Percentiles rank a stretch among this genome's conserved stretches.
Conservation (phyloP, 2,113 vertebrate species). For the Lagopus leucura region DNA sequence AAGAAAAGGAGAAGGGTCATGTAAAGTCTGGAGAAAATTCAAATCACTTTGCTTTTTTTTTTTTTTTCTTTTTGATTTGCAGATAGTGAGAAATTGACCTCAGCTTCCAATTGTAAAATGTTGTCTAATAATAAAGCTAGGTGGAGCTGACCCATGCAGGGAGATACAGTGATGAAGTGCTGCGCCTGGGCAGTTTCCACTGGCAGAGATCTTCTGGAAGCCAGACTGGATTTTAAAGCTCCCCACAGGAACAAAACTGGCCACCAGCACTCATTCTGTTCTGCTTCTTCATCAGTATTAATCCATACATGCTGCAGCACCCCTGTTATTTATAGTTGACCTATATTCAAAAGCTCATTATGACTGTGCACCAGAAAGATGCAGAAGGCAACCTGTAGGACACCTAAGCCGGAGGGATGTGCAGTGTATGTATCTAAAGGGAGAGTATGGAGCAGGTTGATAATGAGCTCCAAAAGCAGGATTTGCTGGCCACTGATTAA, state of each 20-base stretch:
- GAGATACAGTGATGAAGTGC: conserved; percentile 63
- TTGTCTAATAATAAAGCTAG: conserved; percentile 23
- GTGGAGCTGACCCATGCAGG: conserved; percentile 23
- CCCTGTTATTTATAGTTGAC: conserved; percentile 15
- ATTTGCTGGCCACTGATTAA: conserved; percentile 13
- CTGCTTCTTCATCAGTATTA: background rate
- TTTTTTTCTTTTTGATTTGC: background rate
- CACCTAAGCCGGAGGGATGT: background rate
- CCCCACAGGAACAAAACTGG: conserved; percentile 40
- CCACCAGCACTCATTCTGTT: conserved; percentile 22
- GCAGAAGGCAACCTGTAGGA: background rate
- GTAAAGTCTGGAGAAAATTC: conserved; percentile 50
- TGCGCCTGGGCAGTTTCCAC: conserved; percentile 56
- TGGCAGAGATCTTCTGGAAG: conserved; percentile 53
- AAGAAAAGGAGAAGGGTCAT: conserved; percentile 17
- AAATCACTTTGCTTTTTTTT: fast-evolving
- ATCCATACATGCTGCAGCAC: background rate
- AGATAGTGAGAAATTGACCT: conserved; percentile 30
- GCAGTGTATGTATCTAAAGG: background rate
- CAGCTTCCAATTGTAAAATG: conserved; percentile 33
- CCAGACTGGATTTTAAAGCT: conserved; percentile 50
- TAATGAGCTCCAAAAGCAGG: conserved; percentile 24
- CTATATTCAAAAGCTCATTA: background rate
- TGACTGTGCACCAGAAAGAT: background rate
- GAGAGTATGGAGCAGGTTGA: background rate